phyloP scores from a whole-genome alignment of 2,113 vertebrate genomes.

The Crocuta crocuta region DNA sequence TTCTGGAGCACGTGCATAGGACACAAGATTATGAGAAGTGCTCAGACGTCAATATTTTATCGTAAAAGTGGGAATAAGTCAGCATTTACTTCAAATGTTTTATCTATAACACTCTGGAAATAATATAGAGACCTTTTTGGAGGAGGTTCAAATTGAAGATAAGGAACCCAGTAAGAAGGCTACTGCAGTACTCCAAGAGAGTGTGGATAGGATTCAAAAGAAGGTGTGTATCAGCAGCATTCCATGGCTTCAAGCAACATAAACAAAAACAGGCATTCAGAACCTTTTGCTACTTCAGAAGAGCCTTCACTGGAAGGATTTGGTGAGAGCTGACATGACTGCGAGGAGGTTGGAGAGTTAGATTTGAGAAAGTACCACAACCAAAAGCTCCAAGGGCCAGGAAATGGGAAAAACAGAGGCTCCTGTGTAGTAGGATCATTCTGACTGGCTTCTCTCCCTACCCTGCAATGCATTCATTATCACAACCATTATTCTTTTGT shows the following conservation, averaged over 20 bases:
- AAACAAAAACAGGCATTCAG: neutral
- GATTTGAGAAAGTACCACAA: neutral
- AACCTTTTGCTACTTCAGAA: neutral
- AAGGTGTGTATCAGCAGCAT: neutral
- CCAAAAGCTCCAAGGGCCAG: neutral
- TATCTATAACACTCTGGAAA: slow-evolving; percentile 2
- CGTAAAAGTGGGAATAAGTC: slow-evolving; percentile 35
- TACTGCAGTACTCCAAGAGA: neutral
- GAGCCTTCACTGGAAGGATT: neutral
- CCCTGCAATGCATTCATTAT: neutral
- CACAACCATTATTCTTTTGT: neutral
- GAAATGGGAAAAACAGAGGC: neutral
- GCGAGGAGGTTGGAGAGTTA: neutral
- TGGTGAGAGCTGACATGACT: neutral
- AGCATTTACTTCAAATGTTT: slow-evolving; percentile 7
- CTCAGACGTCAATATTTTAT: neutral
- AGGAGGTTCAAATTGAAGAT: neutral
- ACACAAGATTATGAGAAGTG: neutral
- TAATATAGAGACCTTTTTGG: slow-evolving; percentile 3
- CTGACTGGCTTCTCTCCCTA: neutral
- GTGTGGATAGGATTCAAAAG: neutral
- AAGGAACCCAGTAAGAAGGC: neutral
- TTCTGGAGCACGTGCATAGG: neutral
- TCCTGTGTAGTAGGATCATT: neutral
- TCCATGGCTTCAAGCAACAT: neutral